Conservation (phyloP, 2,113 vertebrate genomes). For the Bothrops jararaca region DNA sequence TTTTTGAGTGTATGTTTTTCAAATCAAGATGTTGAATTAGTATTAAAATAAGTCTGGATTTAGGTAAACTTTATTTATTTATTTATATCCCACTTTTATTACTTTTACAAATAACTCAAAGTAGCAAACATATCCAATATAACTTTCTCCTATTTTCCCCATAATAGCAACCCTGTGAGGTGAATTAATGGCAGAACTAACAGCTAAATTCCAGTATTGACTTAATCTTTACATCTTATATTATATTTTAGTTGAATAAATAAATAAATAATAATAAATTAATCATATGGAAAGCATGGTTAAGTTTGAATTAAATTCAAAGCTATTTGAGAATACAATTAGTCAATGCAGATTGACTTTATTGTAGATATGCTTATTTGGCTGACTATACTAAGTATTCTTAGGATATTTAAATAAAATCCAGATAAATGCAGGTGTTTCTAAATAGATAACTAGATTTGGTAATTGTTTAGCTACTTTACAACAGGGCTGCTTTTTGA, state of each 20-base stretch:
- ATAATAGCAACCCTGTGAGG: background rate
- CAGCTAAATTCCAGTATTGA: background rate
- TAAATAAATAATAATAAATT: background rate
- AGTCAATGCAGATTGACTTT: background rate
- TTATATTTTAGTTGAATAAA: background rate
- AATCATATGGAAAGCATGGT: background rate
- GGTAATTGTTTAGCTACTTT: background rate
- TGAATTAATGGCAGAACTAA: background rate
- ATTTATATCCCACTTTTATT: background rate
- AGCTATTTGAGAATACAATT: background rate
- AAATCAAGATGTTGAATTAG: conserved; percentile 6
- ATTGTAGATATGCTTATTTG: background rate
- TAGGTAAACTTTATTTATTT: background rate
- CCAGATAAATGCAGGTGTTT: background rate
- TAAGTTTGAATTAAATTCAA: background rate
- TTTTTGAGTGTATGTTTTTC: background rate
- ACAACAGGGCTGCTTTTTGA: background rate
- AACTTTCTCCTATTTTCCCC: background rate
- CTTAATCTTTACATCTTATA: background rate
- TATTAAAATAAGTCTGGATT: conserved; percentile 11
- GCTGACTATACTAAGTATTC: background rate
- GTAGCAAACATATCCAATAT: background rate
- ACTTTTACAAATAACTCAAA: background rate
- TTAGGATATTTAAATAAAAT: background rate
- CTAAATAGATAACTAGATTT: background rate